Evolutionary conservation across 2,797 vertebrate species (phyloP), one percentile per base, ranked within the genome.

Genomic region (Apodemus agrarius): DNA sequence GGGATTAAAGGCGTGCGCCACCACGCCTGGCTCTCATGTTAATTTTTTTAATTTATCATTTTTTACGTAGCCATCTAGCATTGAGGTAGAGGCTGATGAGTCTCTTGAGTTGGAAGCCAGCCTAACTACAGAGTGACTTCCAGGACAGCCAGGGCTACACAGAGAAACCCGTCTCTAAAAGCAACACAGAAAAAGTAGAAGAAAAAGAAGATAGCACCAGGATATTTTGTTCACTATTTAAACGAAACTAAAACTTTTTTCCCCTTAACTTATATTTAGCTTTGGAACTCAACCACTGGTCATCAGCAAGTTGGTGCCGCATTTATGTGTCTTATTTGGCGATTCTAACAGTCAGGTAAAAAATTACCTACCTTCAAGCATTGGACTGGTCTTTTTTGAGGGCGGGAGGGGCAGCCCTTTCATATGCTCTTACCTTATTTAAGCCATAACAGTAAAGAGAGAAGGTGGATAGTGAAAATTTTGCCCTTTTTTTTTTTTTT

Each of bases 321-420:
- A 99, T 98, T 99, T 99, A 94, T 99, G 99, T 96, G 34, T 98
- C 96, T 98, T 99, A 9, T 99, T 99, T 95, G 99, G 99, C 98
- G 99, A 99, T 98, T 99, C 99, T 40, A 99, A 99, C 97, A 99
- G 99, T 96, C 99, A 99, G 99, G 99, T 99, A 98, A 98, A 87
- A 52, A 89, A 91, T 96, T 29, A n/a, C 86, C 97, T 97, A 78
- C 0, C 12, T 95, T 96, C 65, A 95, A 83, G 22, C 34, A 40
- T 40, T 92, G 65, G 65, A 72, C 8, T 81, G 52, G 10, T 29
- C 24, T 46, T 59, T 29, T 52, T 94, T 94, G 90, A 59, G 74
- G 43, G n/a, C 14, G 57, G 13, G 3, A 1, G 5, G 57, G 79
- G 93, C 86, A 81, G 91, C 67, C 34, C n/a, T 69, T 37, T 90